Evolutionary conservation across 2,888 invertebrate species (phyloP), one percentile per base, ranked within the genome.

Genomic region (Venustoraphidia nigricollis): DNA sequence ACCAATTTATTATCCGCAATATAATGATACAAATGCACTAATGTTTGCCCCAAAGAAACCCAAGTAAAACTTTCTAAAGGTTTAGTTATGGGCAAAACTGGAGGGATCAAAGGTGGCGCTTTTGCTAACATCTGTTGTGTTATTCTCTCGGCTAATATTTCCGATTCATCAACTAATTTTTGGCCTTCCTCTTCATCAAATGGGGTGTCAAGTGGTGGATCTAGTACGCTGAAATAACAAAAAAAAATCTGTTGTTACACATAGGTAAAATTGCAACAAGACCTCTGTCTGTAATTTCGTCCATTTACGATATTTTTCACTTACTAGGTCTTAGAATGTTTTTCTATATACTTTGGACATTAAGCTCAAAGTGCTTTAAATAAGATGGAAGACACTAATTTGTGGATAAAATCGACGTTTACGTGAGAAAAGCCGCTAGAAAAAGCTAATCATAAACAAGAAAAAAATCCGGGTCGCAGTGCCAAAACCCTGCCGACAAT

Each of bases 11-110:
- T 73, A 52, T 81, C 76, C 9, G 70, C 66, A 55, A 83, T 74
- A 58, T 79, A 74, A 43, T 73, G 68, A 61, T 83, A 81, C 66
- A 82, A 73, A 51, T 76, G 70, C 2, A 77, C 67, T 45, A 85
- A 64, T 47, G 79, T 77, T 52, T 75, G 72, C 8, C 83, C 84
- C 35, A 86, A 66, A 44, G 79, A 72, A 11, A 72, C 56, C 85
- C 85, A 86, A 39, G 75, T 73, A 44, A 73, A 69, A 39, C 70
- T 70, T 36, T 70, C 66, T 48, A 82, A 67, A 9, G 77, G 73
- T 57, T 74, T 77, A 43, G 73, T 73, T 53, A 83, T 61, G 45
- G 72, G 69, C 49, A 82, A 67, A 50, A 73, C 66, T 13, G 76
- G 72, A 3, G 68, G 63, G 56, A 73, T 69, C 44, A 71, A 68